Base-by-base conservation (phyloP, 1,140 invertebrate species). In the Chelonus insularis region DNA sequence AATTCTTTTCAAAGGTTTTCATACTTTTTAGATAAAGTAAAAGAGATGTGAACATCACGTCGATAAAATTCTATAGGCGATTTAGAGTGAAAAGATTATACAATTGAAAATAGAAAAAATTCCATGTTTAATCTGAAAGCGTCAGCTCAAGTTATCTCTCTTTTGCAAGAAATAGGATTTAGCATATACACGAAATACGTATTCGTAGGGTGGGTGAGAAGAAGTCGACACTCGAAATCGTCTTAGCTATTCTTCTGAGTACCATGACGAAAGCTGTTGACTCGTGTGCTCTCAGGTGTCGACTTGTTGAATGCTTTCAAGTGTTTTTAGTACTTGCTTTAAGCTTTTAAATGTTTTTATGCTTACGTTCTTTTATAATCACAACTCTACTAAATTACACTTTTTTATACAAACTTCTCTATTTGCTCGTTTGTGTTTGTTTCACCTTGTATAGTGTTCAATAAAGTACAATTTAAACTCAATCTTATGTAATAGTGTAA, bases 251-350 rank as follows among this genome's bases (percentile, higher is more conserved):
- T 48, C 48, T 51, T 51, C 11, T 12, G 45, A 12, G 18, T 29
- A 18, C 45, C 18, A 48, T 48, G 45, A 48, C 45, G 45, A 48
- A 48, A 48, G 45, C 23, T 48, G 18, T 16, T 32, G 18, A 23
- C 48, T 16, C 23, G 29, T 51, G 48, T 23, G 21, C 48, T 32
- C 29, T 32, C 14, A 51, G 29, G 48, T 51, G 48, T 51, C 14
- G 48, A 51, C 48, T 51, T 51, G 48, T 51, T 51, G 48, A 51
- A 51, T 51, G 16, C 48, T 9, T 8, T 14, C 12, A 6, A 51
- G 14, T 34, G 14, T 32, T 51, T 25, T 50, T 50, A 50, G n/a
- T 9, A 51, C 29, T 14, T 18, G 48, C 2, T 1, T 51, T 6
- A 14, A n/a, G 25, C 5, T 16, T 32, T 36, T 16, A n/a, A n/a